A percentile compares a stretch with the other conserved stretches of the same genome.
These are phyloP conservation scores for Styela plicata DNA, from an alignment of 23 tunicate species.

Conservation along the genomic window DNA sequence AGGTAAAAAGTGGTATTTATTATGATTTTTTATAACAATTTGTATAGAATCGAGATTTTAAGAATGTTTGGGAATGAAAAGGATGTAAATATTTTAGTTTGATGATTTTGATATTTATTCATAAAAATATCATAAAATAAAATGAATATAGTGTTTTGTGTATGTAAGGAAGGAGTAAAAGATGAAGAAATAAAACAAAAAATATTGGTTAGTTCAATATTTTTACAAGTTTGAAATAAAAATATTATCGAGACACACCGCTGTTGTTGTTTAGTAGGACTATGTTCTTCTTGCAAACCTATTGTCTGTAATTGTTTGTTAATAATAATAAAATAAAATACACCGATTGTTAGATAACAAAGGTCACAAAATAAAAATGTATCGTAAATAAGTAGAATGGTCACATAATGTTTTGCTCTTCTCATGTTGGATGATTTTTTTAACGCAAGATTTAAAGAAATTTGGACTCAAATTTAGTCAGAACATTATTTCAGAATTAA, in stretches of 20 bases:
- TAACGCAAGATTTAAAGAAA: no score
- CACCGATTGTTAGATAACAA: not conserved
- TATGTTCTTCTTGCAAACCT: not conserved
- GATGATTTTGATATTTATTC: not conserved
- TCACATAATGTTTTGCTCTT: no score
- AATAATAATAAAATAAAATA: no score
- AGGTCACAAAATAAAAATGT: not conserved
- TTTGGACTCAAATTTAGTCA: no score
- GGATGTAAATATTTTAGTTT: not conserved
- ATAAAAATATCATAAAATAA: not conserved
- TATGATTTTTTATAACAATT: not conserved
- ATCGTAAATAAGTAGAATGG: not conserved
- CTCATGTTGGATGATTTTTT: no score
- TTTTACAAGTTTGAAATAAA: no score
- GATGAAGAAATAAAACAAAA: slow-evolving; percentile 4
- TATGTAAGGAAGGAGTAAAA: not conserved
- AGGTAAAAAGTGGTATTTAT: not conserved
- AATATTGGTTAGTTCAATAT: slow-evolving; percentile 2
- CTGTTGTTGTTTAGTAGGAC: not conserved
- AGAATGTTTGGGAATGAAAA: not conserved
- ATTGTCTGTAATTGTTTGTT: not conserved
- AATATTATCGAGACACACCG: not conserved
- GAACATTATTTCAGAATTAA: no score
- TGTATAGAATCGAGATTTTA: not conserved
- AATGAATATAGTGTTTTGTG: not conserved